Conservation (phyloP, 2,888 invertebrate genomes). For the Cheilosia pagana region DNA sequence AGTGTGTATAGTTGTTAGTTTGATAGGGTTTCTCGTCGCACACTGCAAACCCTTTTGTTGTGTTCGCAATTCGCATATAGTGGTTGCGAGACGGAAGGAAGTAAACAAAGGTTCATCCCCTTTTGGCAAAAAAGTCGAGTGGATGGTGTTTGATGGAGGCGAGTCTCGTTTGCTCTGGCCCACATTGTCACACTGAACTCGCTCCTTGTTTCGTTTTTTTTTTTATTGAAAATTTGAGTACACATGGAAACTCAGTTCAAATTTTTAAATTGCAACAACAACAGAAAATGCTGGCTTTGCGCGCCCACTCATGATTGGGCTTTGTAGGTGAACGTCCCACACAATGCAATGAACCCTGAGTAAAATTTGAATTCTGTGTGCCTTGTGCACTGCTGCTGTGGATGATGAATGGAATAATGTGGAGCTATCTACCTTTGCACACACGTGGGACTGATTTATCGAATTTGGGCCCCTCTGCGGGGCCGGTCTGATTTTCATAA, state of each 20-base stretch:
- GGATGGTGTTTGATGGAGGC: conserved; percentile 4
- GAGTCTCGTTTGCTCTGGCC: conserved; percentile 51
- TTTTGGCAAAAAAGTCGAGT: conserved; percentile 56
- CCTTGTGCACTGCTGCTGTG: conserved; percentile 32
- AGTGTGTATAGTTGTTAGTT: too few relatives aligned
- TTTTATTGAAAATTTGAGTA: too few relatives aligned
- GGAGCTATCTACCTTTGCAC: conserved; percentile 58
- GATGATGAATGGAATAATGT: conserved; percentile 67
- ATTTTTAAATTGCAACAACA: too few relatives aligned
- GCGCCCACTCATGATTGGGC: too few relatives aligned
- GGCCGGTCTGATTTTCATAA: conserved; percentile 43
- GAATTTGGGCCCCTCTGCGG: conserved; percentile 45
- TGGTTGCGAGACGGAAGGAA: conserved; percentile 67
- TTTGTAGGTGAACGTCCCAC: too few relatives aligned
- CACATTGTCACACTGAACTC: conserved; percentile 42
- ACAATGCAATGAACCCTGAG: too few relatives aligned
- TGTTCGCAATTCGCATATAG: too few relatives aligned
- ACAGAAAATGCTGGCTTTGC: too few relatives aligned
- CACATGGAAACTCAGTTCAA: too few relatives aligned
- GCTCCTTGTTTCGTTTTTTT: too few relatives aligned
- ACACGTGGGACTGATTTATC: conserved; percentile 52
- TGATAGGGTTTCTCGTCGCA: neutral
- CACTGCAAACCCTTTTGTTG: conserved; percentile 55
- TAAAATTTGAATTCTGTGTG: conserved; percentile 4
- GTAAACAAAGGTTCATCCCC: conserved; percentile 72